Evolutionary conservation across 1,140 invertebrate genomes (phyloP), one percentile per base, ranked within the genome.

Genomic region (Oncopodura yosiiana): DNA sequence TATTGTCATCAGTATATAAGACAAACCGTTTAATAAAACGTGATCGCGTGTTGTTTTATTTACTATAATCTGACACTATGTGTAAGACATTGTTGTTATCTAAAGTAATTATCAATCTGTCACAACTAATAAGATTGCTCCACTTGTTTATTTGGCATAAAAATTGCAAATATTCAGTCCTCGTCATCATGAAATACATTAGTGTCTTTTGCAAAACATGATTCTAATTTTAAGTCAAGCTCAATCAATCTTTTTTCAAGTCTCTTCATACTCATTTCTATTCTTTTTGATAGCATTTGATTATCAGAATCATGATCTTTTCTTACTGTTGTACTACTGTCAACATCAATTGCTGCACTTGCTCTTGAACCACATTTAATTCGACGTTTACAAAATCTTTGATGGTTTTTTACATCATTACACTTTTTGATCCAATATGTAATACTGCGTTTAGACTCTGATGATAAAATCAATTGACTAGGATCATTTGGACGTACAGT

Each of bases 401-500:
- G 29, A 5, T 4, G n/a, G 4, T 23, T 49, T 49, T 37, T 16
- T 26, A 6, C 34, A 49, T 26, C n/a, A n/a, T 26, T 37, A 14
- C 46, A 49, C 18, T 49, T 49, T 5, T n/a, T 3, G n/a, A 16
- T 36, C 11, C 8, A 14, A 23, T 26, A 37, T 8, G 4, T 16
- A 21, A 27, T 24, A 5, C 34, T 14, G 14, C 14, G 14, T 49
- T 55, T 55, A 2, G 53, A 55, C 21, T 55, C 53, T 18, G 27
- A 19, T 16, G 36, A 41, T 1, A 55, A 38, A 12, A 55, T 2
- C 12, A 49, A 39, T 19, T 49, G 19, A 1, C 5, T 12, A 24
- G 26, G 37, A 30, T 55, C 53, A 16, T 55, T 55, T n/a, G 53
- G 53, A 0, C 45, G 37, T 21, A 49, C 27, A 18, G 24, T 46